Evolutionary conservation across 2,888 invertebrate species (phyloP).

Genomic region (Acleris laterana): DNA sequence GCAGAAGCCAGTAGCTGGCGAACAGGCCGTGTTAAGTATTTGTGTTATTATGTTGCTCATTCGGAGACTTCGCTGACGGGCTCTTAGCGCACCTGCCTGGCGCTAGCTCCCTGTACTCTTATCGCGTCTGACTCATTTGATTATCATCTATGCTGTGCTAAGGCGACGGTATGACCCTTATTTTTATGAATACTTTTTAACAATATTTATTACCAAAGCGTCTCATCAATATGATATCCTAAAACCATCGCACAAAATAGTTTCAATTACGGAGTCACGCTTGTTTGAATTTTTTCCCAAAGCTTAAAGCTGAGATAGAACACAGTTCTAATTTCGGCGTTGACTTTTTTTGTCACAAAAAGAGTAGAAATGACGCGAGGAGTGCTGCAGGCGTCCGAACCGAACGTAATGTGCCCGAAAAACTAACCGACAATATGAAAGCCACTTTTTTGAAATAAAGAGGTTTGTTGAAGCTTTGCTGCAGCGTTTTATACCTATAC

Average conservation of each 20-base stretch:
- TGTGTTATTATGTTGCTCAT: slow-evolving; percentile 30
- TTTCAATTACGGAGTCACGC: not conserved
- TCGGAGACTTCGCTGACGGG: slow-evolving; percentile 14
- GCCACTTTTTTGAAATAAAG: slow-evolving; percentile 2
- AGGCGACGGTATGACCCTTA: not conserved
- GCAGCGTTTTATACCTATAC: too few species aligned
- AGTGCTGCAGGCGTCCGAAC: slow-evolving; percentile 44
- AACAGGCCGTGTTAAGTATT: slow-evolving; percentile 30
- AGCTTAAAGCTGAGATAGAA: slow-evolving; percentile 21
- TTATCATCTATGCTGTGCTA: not conserved
- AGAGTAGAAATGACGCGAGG: slow-evolving; percentile 45
- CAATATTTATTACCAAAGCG: too few species aligned
- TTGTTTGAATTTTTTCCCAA: not conserved
- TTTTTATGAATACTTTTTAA: not conserved
- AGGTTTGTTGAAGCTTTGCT: not conserved
- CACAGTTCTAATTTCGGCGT: slow-evolving; percentile 41
- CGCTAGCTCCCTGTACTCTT: not conserved
- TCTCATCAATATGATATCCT: too few species aligned
- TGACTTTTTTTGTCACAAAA: slow-evolving; percentile 49
- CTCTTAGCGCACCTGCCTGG: slow-evolving; percentile 15
- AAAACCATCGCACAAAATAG: too few species aligned
- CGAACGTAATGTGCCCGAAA: slow-evolving; percentile 51
- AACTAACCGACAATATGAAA: slow-evolving; percentile 44
- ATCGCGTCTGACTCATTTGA: not conserved
- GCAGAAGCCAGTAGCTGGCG: slow-evolving; percentile 38